Percentiles rank a stretch among this genome's conserved stretches.
Conservation (phyloP, 1,140 invertebrate genomes). For the Drosophila bocqueti region DNA sequence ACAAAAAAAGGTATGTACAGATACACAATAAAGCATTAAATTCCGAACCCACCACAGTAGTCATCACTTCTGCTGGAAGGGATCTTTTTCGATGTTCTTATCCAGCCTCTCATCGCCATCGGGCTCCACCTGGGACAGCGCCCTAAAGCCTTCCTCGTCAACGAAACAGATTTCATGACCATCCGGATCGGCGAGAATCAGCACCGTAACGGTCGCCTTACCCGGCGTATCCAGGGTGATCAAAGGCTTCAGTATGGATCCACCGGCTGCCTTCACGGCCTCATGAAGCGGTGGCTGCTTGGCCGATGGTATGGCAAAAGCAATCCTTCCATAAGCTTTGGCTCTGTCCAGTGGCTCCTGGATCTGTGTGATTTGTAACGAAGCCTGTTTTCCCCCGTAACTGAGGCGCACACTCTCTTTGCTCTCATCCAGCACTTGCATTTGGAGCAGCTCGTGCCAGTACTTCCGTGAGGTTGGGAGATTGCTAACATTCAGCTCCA, state of each 20-base stretch:
- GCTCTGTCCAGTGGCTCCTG: conserved; percentile 91
- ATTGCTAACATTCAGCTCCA: conserved; percentile 92
- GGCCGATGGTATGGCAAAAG: conserved; percentile 93
- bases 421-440: conserved; percentile 89
- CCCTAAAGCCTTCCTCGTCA: conserved; percentile 96
- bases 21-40: not conserved
- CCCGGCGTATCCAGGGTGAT: conserved; percentile 97
- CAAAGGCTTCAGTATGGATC: conserved; percentile 94
- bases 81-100: conserved; percentile 88
- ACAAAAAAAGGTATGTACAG: conserved; percentile 26
- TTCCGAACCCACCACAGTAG: not conserved
- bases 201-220: conserved; percentile 97
- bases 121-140: conserved; percentile 95
- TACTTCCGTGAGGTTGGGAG: conserved; percentile 91
- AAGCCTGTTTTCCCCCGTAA: conserved; percentile 89
- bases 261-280: conserved; percentile 89
- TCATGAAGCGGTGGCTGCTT: conserved; percentile 91
- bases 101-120: conserved; percentile 92
- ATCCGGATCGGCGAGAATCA: conserved; percentile 98
- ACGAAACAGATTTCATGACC: conserved; percentile 99
- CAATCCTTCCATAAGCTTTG: conserved; percentile 97
- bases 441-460: conserved; percentile 92
- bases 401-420: conserved; percentile 88
- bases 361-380: conserved; percentile 90
- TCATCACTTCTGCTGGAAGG: conserved; percentile 62